Conservation (phyloP, 2,113 vertebrate species). For the Malurus melanocephalus region DNA sequence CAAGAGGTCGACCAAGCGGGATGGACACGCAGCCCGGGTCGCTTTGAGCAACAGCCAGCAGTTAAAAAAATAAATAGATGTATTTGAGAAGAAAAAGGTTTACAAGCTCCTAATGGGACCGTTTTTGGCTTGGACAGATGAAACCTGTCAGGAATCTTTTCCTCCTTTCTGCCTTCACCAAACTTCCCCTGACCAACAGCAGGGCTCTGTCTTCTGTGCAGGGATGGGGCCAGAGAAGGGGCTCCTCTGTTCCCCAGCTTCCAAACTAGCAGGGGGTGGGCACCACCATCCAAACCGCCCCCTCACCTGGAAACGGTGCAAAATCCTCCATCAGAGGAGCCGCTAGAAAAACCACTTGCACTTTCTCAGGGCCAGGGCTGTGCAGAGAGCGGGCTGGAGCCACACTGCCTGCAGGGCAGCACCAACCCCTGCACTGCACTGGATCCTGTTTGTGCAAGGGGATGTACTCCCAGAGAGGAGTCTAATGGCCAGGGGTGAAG, state of each 20-base stretch:
- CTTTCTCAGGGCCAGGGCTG: background rate
- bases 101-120: background rate
- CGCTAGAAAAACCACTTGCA: background rate
- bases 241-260: background rate
- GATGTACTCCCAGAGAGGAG: rapidly evolving
- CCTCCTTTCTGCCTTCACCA: conserved; percentile 23
- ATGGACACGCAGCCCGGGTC: rapidly evolving
- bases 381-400: rapidly evolving
- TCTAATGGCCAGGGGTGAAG: background rate
- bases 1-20: background rate
- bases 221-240: background rate
- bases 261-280: background rate
- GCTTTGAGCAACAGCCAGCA: conserved; percentile 11
- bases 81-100: background rate
- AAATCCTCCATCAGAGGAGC: background rate
- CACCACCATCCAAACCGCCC: rapidly evolving
- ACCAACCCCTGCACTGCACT: background rate
- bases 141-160: conserved; percentile 21
- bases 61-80: conserved; percentile 12
- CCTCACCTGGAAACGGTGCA: background rate
- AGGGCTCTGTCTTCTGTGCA: background rate
- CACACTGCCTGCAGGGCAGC: rapidly evolving
- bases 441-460: background rate
- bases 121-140: background rate
- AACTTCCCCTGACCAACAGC: background rate